phyloP scores from a whole-genome alignment of 2,888 invertebrate genomes.

The Tortricodes alternella region DNA sequence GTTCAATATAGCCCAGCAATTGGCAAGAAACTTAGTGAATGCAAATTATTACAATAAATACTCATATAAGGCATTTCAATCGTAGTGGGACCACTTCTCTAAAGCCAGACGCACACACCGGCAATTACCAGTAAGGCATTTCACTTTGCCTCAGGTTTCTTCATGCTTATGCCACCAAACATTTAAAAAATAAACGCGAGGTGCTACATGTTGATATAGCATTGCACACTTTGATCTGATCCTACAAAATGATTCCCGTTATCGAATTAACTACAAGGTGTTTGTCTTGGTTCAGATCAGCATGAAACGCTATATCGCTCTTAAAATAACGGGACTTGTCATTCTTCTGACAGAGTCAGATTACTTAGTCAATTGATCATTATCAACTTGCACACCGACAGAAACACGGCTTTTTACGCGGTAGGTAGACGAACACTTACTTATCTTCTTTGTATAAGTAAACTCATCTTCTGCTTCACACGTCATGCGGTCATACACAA shows the following conservation, averaged over 20 bases:
- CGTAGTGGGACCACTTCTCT: conserved; percentile 22
- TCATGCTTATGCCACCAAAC: conserved; percentile 10
- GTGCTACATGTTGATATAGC: too few species aligned
- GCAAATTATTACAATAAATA: neutral
- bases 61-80: conserved; percentile 17
- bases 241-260: too few species aligned
- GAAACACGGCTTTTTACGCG: conserved; percentile 4
- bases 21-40: too few species aligned
- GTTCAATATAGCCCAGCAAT: too few species aligned
- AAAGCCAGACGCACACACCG: conserved; percentile 15
- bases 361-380: neutral
- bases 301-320: too few species aligned
- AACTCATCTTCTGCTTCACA: conserved; percentile 15
- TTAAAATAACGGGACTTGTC: too few species aligned
- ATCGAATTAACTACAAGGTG: too few species aligned
- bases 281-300: too few species aligned
- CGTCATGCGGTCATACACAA: conserved; percentile 4
- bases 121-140: conserved; percentile 24
- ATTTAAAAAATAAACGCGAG: neutral
- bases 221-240: too few species aligned
- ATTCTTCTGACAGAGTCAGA: neutral
- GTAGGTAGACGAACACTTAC: conserved; percentile 21
- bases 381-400: neutral
- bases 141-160: conserved; percentile 16
- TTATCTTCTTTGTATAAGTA: conserved; percentile 2